Evolutionary conservation across 2,797 vertebrate genomes (phyloP).

Genomic region (Tamandua tetradactyla): DNA sequence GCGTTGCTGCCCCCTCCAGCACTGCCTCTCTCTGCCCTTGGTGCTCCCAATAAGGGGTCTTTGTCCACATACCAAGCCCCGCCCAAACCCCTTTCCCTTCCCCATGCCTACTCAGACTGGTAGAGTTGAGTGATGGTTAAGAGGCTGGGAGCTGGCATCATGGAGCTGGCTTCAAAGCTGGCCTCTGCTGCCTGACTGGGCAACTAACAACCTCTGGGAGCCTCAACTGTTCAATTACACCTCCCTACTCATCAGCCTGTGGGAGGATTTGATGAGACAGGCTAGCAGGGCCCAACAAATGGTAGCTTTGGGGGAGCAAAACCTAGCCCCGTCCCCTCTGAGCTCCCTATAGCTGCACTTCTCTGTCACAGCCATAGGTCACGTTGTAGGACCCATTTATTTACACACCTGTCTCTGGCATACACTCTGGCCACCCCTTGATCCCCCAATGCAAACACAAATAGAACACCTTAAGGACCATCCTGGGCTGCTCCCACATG

Average conservation of each 20-base stretch:
- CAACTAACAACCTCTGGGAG: neutral
- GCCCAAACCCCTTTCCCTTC: neutral
- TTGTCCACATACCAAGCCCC: neutral
- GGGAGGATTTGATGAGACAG: neutral
- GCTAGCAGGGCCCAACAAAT: neutral
- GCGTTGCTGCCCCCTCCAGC: neutral
- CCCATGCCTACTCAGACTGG: no score
- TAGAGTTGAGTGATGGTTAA: neutral
- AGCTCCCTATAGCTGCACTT: neutral
- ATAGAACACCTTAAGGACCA: neutral
- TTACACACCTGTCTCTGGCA: neutral
- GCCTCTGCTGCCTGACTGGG: neutral
- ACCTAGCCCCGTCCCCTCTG: neutral
- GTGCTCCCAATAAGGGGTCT: neutral
- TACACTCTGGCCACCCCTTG: no score
- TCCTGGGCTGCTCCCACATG: neutral
- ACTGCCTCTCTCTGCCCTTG: neutral
- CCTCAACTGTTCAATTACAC: neutral
- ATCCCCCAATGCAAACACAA: no score
- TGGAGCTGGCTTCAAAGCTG: neutral
- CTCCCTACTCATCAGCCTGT: neutral
- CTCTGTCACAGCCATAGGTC: no score
- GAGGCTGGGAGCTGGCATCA: neutral
- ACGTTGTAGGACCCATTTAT: neutral
- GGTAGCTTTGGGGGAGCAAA: neutral